These are phyloP conservation scores for Cercopithecus hamlyni DNA, from an alignment of 2,797 vertebrate species.

Conservation along the genomic window DNA sequence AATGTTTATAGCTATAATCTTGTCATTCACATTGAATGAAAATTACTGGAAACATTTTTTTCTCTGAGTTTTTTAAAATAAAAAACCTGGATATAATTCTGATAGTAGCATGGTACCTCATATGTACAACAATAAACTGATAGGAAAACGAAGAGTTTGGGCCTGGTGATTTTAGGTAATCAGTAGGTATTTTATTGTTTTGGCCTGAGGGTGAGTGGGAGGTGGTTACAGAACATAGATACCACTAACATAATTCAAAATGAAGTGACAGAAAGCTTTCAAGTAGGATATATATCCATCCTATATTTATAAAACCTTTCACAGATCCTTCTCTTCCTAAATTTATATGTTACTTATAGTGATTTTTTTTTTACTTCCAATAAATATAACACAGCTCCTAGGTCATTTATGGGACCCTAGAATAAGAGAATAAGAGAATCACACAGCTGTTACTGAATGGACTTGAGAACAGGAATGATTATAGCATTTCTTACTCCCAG, in stretches of 20 bases:
- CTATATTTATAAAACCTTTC: neutral
- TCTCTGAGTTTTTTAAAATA: constrained; percentile 81
- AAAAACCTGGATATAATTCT: constrained; percentile 84
- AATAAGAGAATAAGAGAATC: neutral
- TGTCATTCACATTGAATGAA: constrained; percentile 90
- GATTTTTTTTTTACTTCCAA: neutral
- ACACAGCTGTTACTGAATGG: neutral
- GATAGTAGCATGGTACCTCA: constrained; percentile 85
- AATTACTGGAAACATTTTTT: constrained; percentile 85
- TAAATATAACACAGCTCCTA: neutral
- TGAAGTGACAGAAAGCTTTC: neutral
- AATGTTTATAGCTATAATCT: constrained; percentile 85
- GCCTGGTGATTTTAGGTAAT: constrained; percentile 65
- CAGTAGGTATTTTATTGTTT: neutral
- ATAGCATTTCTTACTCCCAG: neutral
- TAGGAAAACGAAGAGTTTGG: constrained; percentile 77
- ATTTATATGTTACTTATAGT: neutral
- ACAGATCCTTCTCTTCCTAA: neutral
- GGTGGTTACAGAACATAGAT: neutral
- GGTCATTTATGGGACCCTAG: neutral
- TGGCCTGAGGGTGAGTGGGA: neutral
- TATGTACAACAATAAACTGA: constrained; percentile 85
- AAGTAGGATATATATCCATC: neutral
- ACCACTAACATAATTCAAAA: neutral
- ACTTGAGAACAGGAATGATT: neutral